These are phyloP conservation scores for Andricus curvator DNA, from an alignment of 2,888 invertebrate genomes.

Conservation along the genomic window DNA sequence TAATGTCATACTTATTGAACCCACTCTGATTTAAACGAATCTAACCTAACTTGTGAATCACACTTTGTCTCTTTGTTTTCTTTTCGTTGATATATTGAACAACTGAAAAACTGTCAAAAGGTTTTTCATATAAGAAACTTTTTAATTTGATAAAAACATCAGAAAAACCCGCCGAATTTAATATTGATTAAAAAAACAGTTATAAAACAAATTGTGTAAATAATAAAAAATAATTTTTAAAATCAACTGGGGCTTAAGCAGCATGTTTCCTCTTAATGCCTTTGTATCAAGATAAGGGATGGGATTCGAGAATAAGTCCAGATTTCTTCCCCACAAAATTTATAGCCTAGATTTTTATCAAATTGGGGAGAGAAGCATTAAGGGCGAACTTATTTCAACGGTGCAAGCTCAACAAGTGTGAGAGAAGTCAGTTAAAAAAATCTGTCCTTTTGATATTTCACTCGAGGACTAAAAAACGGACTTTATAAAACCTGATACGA, in stretches of 20 bases:
- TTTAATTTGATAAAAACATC: background rate
- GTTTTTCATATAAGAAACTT: background rate
- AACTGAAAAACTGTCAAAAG: background rate
- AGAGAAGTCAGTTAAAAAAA: conserved; percentile 56
- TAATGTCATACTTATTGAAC: too few relatives aligned
- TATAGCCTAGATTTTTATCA: background rate
- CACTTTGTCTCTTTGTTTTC: too few relatives aligned
- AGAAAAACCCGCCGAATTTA: background rate
- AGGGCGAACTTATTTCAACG: conserved; percentile 3
- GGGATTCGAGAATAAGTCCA: background rate
- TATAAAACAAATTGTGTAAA: background rate
- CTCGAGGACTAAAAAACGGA: conserved; percentile 50
- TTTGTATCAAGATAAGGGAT: background rate
- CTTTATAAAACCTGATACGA: conserved; percentile 39
- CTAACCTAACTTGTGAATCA: background rate
- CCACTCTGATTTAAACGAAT: background rate
- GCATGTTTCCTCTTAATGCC: background rate
- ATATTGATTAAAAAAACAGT: too few relatives aligned
- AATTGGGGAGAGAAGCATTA: background rate
- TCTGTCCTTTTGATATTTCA: conserved; percentile 61
- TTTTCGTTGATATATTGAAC: background rate
- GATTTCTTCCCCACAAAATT: background rate
- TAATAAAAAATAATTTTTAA: background rate
- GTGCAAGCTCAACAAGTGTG: conserved; percentile 66
- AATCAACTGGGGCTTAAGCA: background rate